A percentile compares a stretch with the other conserved stretches of the same genome.
Evolutionary conservation across 1,140 invertebrate species (phyloP).

Genomic region (Helicoverpa armigera): DNA sequence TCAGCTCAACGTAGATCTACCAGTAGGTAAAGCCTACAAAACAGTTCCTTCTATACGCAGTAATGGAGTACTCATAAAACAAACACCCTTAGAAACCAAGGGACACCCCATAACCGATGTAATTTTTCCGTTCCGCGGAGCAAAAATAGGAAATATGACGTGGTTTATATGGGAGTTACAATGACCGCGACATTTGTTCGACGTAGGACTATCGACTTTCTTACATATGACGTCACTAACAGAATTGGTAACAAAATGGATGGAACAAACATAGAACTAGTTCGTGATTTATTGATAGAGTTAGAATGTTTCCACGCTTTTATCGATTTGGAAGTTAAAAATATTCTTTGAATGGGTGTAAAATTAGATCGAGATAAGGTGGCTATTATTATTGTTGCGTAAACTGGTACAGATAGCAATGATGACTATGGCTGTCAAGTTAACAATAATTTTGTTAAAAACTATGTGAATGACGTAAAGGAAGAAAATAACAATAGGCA

Average conservation of each 20-base stretch:
- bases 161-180: not conserved
- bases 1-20: no score
- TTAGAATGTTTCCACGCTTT: not conserved
- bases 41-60: no score
- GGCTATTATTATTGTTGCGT: not conserved
- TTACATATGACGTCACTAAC: not conserved
- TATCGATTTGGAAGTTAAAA: not conserved
- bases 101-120: not conserved
- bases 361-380: no score
- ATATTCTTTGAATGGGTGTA: not conserved
- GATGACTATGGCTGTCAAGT: not conserved
- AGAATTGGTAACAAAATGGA: conserved; percentile 23
- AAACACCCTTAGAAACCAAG: not conserved
- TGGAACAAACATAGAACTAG: conserved; percentile 5
- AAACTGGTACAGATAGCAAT: not conserved
- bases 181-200: conserved; percentile 19
- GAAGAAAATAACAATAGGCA: not conserved
- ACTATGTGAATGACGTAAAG: not conserved
- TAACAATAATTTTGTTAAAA: not conserved
- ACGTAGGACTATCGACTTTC: conserved; percentile 26
- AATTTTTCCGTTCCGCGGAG: not conserved
- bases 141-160: conserved; percentile 17
- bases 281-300: not conserved
- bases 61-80: no score
- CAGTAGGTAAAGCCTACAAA: no score